A percentile compares a stretch with the other conserved stretches of the same genome.
phyloP scores from a whole-genome alignment of 2,888 invertebrate genomes.

The Ophion costatus region DNA sequence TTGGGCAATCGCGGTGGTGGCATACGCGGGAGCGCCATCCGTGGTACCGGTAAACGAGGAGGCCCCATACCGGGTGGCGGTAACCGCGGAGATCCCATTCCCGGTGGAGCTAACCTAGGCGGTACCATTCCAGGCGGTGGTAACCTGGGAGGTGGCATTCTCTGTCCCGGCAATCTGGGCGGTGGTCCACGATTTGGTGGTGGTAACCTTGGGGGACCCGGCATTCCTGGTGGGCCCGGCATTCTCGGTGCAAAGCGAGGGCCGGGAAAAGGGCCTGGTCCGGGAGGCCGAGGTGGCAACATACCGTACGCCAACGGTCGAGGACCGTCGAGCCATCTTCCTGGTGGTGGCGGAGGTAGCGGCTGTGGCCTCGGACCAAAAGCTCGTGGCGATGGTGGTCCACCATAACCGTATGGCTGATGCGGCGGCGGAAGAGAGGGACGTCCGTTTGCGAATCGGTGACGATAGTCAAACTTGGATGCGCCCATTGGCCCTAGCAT shows the following conservation, averaged over 20 bases:
- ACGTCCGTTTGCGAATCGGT: slow-evolving; percentile 71
- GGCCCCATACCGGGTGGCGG: slow-evolving; percentile 55
- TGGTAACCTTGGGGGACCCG: slow-evolving; percentile 62
- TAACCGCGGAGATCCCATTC: slow-evolving; percentile 43
- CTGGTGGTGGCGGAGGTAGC: slow-evolving; percentile 64
- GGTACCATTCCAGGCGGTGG: slow-evolving; percentile 57
- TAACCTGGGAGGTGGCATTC: slow-evolving; percentile 68
- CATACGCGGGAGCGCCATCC: slow-evolving; percentile 26
- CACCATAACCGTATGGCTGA: slow-evolving; percentile 69
- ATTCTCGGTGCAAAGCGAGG: slow-evolving; percentile 46
- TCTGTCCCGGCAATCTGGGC: slow-evolving; percentile 67
- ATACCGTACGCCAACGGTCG: slow-evolving; percentile 66
- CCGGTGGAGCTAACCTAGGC: slow-evolving; percentile 32
- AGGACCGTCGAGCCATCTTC: slow-evolving; percentile 54
- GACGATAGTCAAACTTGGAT: slow-evolving; percentile 63
- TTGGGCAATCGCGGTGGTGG: slow-evolving; percentile 39
- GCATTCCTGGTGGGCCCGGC: slow-evolving; percentile 61
- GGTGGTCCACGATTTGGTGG: slow-evolving; percentile 62
- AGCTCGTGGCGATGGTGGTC: slow-evolving; percentile 62
- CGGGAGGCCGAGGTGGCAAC: slow-evolving; percentile 56
- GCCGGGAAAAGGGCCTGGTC: slow-evolving; percentile 12
- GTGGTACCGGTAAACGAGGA: slow-evolving; percentile 2
- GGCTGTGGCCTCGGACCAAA: slow-evolving; percentile 67
- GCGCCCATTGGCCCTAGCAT: slow-evolving; percentile 67
- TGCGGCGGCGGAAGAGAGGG: slow-evolving; percentile 69